A percentile compares a stretch with the other conserved stretches of the same genome.
Evolutionary conservation across 2,888 invertebrate species (phyloP).

Genomic region (Lithodes maja): DNA sequence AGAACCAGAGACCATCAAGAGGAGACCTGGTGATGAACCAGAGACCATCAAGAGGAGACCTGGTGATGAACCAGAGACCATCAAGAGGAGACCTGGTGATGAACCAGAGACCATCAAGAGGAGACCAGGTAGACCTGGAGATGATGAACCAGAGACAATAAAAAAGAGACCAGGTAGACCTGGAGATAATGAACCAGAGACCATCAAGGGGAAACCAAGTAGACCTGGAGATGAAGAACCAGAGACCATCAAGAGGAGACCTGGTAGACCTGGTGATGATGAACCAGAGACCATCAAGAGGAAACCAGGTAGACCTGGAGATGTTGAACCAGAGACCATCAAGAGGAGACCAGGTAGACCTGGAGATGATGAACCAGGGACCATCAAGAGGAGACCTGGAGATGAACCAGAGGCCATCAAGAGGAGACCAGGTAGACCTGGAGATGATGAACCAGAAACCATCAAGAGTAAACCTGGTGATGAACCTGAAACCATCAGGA

Average conservation of each 20-base stretch:
- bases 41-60: constrained; percentile 19
- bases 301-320: constrained; percentile 11
- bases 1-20: constrained; percentile 22
- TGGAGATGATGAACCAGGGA: constrained; percentile 28
- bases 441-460: constrained; percentile 4
- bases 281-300: constrained; percentile 30
- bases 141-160: constrained; percentile 6
- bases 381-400: constrained; percentile 20
- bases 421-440: neutral
- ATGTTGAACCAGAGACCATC: constrained; percentile 18
- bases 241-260: constrained; percentile 22
- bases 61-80: neutral
- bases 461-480: constrained; percentile 14
- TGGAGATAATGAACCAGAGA: constrained; percentile 8
- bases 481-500: constrained; percentile 16
- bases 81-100: neutral
- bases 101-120: constrained; percentile 1
- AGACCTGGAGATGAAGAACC: neutral
- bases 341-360: constrained; percentile 25
- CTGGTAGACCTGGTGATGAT: constrained; percentile 14
- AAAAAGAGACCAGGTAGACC: constrained; percentile 27
- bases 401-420: constrained; percentile 20
- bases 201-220: constrained; percentile 19
- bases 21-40: constrained; percentile 21
- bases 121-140: neutral